phyloP scores from a whole-genome alignment of 2,888 invertebrate genomes.

The Laothoe populi region DNA sequence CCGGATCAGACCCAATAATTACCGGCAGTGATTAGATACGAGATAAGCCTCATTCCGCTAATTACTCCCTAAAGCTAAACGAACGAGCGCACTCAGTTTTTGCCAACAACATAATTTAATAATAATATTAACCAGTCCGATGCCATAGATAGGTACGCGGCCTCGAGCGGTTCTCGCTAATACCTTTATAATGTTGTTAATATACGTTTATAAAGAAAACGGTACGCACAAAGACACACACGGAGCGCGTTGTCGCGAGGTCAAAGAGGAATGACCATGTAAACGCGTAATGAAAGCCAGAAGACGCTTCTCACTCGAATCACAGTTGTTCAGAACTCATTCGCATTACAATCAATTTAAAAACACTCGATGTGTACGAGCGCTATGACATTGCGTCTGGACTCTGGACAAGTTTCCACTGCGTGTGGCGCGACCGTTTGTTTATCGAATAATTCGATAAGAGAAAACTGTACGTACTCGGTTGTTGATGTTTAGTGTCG shows the following conservation, averaged over 20 bases:
- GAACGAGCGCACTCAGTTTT: slow-evolving; percentile 68
- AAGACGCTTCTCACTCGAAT: slow-evolving; percentile 73
- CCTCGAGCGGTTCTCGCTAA: slow-evolving; percentile 72
- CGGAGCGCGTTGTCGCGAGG: slow-evolving; percentile 57
- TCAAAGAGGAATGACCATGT: slow-evolving; percentile 83
- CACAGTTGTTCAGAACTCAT: slow-evolving; percentile 72
- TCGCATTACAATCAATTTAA: slow-evolving; percentile 82
- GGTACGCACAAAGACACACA: slow-evolving; percentile 52
- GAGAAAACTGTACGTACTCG: slow-evolving; percentile 54
- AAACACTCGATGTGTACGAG: slow-evolving; percentile 62
- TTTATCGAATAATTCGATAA: slow-evolving; percentile 67
- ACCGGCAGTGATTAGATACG: slow-evolving; percentile 76
- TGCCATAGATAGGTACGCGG: slow-evolving; percentile 73
- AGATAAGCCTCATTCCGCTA: slow-evolving; percentile 81
- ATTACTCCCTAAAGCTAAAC: slow-evolving; percentile 85
- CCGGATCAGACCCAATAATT: slow-evolving; percentile 75
- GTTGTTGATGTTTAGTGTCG: slow-evolving; percentile 58
- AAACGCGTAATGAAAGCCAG: slow-evolving; percentile 71
- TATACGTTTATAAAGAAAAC: slow-evolving; percentile 56
- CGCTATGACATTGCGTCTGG: slow-evolving; percentile 71
- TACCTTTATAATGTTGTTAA: slow-evolving; percentile 69
- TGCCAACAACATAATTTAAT: slow-evolving; percentile 83
- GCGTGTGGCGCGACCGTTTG: slow-evolving; percentile 69
- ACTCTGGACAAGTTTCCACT: slow-evolving; percentile 62
- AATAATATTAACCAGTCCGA: slow-evolving; percentile 81